Evolutionary conservation across 2,113 vertebrate genomes (phyloP).

Genomic region (Mungos mungo): DNA sequence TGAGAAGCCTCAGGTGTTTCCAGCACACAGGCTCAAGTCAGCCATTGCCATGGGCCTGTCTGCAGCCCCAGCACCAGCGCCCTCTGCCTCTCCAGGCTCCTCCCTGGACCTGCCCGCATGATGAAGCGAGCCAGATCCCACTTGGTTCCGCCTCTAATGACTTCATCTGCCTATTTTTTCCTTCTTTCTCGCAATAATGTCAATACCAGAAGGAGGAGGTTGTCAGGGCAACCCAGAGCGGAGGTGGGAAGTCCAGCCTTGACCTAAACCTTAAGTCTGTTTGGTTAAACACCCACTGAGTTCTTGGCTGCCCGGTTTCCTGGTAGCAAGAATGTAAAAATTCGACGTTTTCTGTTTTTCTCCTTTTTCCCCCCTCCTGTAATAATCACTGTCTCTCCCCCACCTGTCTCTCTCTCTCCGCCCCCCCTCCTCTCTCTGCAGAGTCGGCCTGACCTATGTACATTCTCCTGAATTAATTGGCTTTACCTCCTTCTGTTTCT

Average conservation of each 20-base stretch:
- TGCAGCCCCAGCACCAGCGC: background rate
- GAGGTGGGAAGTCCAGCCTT: slow-evolving; percentile 21
- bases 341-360: background rate
- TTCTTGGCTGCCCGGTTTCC: background rate
- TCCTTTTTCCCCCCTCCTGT: background rate
- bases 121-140: background rate
- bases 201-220: slow-evolving; percentile 59
- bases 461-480: background rate
- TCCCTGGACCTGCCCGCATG: background rate
- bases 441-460: background rate
- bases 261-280: background rate
- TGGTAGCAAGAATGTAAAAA: background rate
- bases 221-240: slow-evolving; percentile 72
- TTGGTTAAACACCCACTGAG: slow-evolving; percentile 51
- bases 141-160: background rate
- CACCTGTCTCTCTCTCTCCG: background rate
- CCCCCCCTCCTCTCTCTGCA: background rate
- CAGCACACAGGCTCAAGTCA: accelerated
- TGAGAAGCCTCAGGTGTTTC: background rate
- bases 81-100: background rate
- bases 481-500: background rate
- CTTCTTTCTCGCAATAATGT: slow-evolving; percentile 25
- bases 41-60: background rate
- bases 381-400: background rate
- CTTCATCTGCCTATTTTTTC: slow-evolving; percentile 34